Conservation (phyloP, 2,113 vertebrate genomes). For the Pica pica region DNA sequence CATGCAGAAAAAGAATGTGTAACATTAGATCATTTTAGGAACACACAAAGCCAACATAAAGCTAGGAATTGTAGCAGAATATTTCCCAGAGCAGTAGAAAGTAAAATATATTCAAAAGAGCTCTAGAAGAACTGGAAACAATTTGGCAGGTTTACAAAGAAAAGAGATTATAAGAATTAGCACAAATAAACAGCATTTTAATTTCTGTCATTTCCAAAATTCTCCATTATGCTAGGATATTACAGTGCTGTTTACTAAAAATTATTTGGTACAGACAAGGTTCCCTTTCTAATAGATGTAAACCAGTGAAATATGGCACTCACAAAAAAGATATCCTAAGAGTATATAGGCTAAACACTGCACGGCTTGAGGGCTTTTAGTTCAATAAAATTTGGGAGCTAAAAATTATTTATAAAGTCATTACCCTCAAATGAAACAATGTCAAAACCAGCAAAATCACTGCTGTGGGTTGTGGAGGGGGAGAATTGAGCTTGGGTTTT, state of each 20-base stretch:
- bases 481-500: neutral
- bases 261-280: neutral
- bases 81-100: neutral
- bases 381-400: neutral
- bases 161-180: neutral
- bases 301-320: neutral
- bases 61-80: neutral
- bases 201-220: neutral
- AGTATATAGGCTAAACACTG: neutral
- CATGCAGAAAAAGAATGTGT: neutral
- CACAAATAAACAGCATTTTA: neutral
- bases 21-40: neutral
- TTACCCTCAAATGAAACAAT: neutral
- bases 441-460: neutral
- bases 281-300: neutral
- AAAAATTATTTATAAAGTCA: neutral
- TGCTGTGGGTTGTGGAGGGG: neutral
- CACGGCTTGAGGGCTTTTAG: neutral
- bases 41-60: neutral
- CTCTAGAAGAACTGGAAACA: neutral
- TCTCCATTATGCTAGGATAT: neutral
- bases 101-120: neutral
- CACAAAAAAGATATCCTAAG: neutral
- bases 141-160: neutral
- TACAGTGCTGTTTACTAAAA: neutral